Evolutionary conservation across 2,888 invertebrate species (phyloP), one percentile per base, ranked within the genome.

Genomic region (Parascotia fuliginaria): DNA sequence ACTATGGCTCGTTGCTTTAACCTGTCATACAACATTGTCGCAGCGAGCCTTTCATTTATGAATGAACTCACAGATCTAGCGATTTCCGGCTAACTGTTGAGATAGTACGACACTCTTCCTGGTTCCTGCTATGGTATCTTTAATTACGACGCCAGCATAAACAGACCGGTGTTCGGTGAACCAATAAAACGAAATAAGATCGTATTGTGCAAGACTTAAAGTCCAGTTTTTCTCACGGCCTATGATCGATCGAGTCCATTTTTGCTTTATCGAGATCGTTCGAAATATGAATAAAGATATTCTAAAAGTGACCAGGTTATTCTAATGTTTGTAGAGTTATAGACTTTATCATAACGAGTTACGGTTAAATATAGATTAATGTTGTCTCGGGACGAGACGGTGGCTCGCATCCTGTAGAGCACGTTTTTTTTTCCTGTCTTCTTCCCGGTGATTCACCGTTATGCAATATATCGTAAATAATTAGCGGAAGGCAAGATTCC

Each of bases 101-200:
- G 91, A 92, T 92, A 92, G 91, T 92, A 91, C 92, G 89, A 89
- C 87, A 85, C 91, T 91, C 89, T 92, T 92, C 92, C 92, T 91
- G 88, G 91, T 92, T 91, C 91, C 92, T 90, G 89, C 87, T 85
- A 86, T 87, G 89, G 87, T 87, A 86, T 90, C 88, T 90, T 89
- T 92, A 89, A 91, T 89, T 87, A 88, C 87, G 71, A 70, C 65
- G 78, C 85, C 85, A 87, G 80, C 73, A 78, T 86, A 89, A 85
- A 77, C 78, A 79, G 85, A 83, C 81, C 83, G 73, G 73, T 73
- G 67, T 58, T 60, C 55, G 51, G 42, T 41, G 52, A 53, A 41
- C 42, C 40, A 42, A 39, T 50, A 44, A 39, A 44, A 48, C 61
- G 43, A 81, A 74, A 75, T 49, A 60, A 45, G 56, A 62, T 76